phyloP scores from a whole-genome alignment of 2,797 vertebrate species.

The Ptychadena robeensis region DNA sequence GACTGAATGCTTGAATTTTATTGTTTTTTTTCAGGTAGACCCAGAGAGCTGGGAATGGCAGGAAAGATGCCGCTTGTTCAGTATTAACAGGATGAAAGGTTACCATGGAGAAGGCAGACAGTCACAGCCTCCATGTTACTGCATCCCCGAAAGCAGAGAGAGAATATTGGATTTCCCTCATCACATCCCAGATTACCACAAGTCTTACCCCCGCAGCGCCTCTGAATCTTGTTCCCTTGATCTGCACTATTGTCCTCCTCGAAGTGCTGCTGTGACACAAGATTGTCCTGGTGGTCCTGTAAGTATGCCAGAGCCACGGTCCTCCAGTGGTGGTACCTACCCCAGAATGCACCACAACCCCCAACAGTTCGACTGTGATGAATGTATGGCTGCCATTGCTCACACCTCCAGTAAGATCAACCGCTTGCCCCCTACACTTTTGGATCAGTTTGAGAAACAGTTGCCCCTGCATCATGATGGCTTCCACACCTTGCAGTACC shows the following conservation, averaged over 20 bases:
- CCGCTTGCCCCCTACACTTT: constrained; percentile 89
- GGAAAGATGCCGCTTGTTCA: constrained; percentile 55
- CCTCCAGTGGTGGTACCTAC: constrained; percentile 89
- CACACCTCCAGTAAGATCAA: constrained; percentile 88
- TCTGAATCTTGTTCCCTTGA: constrained; percentile 80
- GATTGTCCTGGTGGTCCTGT: constrained; percentile 76
- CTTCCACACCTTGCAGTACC: constrained; percentile 97
- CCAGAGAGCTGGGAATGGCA: constrained; percentile 52
- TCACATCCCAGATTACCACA: constrained; percentile 71
- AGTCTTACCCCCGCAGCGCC: constrained; percentile 75
- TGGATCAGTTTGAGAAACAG: constrained; percentile 98
- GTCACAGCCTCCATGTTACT: constrained; percentile 89
- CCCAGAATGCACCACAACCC: constrained; percentile 92
- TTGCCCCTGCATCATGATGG: constrained; percentile 95
- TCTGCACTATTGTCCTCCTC: constrained; percentile 83
- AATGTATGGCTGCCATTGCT: constrained; percentile 83
- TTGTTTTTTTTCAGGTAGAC: constrained; percentile 43
- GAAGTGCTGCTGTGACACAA: constrained; percentile 76
- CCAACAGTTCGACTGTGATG: constrained; percentile 93
- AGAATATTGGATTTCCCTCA: constrained; percentile 79
- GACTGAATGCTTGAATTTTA: background rate
- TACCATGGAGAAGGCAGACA: constrained; percentile 96
- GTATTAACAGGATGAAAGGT: constrained; percentile 84
- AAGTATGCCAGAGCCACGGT: constrained; percentile 78
- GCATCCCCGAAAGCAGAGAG: constrained; percentile 85